Conservation (phyloP, 1,140 invertebrate genomes). For the Bombyx mandarina region DNA sequence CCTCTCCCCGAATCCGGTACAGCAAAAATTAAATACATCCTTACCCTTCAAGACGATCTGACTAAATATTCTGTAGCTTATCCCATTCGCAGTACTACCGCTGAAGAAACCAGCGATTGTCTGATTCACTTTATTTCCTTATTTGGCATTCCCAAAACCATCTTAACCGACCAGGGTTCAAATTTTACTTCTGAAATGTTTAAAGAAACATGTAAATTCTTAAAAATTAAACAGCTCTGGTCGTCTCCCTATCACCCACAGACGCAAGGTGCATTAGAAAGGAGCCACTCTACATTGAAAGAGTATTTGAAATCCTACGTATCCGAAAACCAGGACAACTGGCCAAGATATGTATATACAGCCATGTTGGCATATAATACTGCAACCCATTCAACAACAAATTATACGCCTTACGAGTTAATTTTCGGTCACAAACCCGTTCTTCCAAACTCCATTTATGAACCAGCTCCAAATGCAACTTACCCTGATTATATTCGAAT, state of each 20-base stretch:
- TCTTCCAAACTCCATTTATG: slow-evolving; percentile 2
- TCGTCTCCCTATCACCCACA: slow-evolving; percentile 7
- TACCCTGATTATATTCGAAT: slow-evolving; percentile 3
- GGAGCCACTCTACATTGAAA: slow-evolving; percentile 1
- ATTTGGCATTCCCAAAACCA: neutral
- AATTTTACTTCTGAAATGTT: too few relatives aligned
- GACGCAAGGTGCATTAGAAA: slow-evolving; percentile 7
- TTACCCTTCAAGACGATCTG: neutral
- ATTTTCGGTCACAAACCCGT: slow-evolving; percentile 2
- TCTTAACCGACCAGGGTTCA: too few relatives aligned
- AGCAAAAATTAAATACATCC: neutral
- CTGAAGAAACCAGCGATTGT: slow-evolving; percentile 3
- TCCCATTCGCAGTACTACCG: slow-evolving; percentile 2
- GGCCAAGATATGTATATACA: slow-evolving; percentile 1
- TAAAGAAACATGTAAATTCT: slow-evolving; percentile 9
- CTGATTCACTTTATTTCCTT: neutral
- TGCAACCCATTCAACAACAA: neutral
- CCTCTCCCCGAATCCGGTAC: slow-evolving; percentile 1
- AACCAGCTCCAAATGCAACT: neutral
- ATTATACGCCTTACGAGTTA: slow-evolving; percentile 1
- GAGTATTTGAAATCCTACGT: slow-evolving; percentile 8
- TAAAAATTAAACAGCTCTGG: slow-evolving; percentile 25
- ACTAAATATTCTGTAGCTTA: slow-evolving; percentile 1
- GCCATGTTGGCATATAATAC: slow-evolving; percentile 2
- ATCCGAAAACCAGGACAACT: neutral